phyloP scores from a whole-genome alignment of 2,888 invertebrate genomes.

The Ellobium chinense region DNA sequence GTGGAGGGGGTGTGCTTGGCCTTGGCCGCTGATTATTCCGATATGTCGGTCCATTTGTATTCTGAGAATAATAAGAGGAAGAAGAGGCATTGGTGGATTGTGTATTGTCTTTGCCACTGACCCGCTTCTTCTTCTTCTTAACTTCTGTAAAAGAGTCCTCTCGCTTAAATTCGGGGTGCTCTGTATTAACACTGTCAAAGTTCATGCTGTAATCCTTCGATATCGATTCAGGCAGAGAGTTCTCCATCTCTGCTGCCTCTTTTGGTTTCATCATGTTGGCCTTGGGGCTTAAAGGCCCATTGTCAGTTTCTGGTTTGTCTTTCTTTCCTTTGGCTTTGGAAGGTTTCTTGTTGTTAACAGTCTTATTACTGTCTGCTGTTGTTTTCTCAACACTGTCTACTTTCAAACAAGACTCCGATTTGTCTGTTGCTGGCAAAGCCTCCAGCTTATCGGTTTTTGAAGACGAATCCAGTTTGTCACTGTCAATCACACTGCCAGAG shows the following conservation, averaged over 20 bases:
- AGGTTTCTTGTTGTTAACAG: neutral
- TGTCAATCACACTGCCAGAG: neutral
- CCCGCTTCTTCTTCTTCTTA: constrained; percentile 44
- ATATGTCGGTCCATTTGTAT: neutral
- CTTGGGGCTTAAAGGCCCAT: constrained; percentile 11
- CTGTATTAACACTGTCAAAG: neutral
- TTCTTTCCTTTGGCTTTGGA: constrained; percentile 9
- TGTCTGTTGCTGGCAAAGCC: neutral
- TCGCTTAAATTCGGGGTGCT: neutral
- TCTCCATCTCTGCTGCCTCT: neutral
- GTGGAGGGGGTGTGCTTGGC: constrained; percentile 12
- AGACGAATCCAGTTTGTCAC: no score
- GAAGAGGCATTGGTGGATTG: neutral
- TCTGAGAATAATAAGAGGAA: neutral
- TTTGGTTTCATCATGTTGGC: constrained; percentile 69
- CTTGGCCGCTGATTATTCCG: neutral
- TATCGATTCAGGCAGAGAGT: neutral
- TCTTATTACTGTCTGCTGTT: neutral
- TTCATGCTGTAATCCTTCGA: no score
- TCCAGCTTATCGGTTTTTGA: neutral
- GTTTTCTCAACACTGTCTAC: neutral
- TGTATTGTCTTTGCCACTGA: neutral
- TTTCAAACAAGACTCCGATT: neutral
- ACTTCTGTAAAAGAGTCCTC: constrained; percentile 47
- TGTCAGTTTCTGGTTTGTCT: neutral